Evolutionary conservation across 1,140 invertebrate species (phyloP), one percentile per base, ranked within the genome.

Genomic region (Cyrtorhinus lividipennis): DNA sequence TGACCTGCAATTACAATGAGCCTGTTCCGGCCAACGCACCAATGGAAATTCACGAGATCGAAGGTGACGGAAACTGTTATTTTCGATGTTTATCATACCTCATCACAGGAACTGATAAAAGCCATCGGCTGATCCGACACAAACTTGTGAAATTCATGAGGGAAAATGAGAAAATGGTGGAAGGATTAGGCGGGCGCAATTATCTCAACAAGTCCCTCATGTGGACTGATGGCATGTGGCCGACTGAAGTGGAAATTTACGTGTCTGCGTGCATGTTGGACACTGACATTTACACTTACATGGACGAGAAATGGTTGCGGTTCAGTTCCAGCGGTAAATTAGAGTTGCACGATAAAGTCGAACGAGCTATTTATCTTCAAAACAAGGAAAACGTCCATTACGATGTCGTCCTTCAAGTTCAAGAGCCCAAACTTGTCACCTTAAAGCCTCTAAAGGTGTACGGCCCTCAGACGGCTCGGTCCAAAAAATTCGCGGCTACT

Each of bases 231-330:
- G 48, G 48, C 8, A 53, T 53, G 48, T 53, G 48, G 48, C 48
- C 48, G 18, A 53, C 48, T 10, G 48, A 53, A 20, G 48, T 53
- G 5, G 48, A 53, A 53, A 53, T 53, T 13, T 53, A 53, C 48
- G 48, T 22, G 10, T 53, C 48, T 22, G 48, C 48, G 10, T 53
- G 48, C 48, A 53, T 53, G 48, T 53, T 53, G 18, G 48, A 53
- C 20, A 53, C 48, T 10, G 48, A 53, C 20, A 53, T 53, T 53
- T 53, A 53, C 48, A 53, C 48, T 53, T 53, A 53, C 48, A 53
- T 53, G 48, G 48, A 53, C 18, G 48, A 20, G 10, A 53, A 53
- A 20, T 53, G 48, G 48, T 20, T 53, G 8, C 48, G 48, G 20
- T 53, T 53, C 48, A 53, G 48, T 53, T 53, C 48, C 5, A 53